phyloP scores from a whole-genome alignment of 1,140 invertebrate species.

The Leptinotarsa texana region DNA sequence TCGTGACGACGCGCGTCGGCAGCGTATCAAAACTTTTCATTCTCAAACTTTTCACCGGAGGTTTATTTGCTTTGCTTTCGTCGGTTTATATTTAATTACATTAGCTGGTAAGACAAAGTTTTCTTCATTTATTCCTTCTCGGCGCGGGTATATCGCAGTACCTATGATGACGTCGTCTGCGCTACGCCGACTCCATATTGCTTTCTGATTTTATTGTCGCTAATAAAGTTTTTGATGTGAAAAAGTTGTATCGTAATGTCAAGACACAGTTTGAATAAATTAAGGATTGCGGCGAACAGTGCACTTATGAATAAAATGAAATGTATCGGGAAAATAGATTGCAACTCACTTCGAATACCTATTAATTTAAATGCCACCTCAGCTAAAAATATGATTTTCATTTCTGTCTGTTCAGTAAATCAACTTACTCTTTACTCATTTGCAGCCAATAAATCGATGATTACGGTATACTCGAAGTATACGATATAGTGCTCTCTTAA shows the following conservation, averaged over 20 bases:
- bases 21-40: constrained; percentile 3
- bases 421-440: too few species aligned
- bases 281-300: not conserved
- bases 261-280: not conserved
- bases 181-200: not conserved
- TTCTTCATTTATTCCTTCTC: not conserved
- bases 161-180: not conserved
- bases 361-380: too few species aligned
- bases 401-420: too few species aligned
- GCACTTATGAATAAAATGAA: not conserved
- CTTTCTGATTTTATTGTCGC: constrained; percentile 4
- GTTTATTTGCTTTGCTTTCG: constrained; percentile 6
- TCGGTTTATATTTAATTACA: constrained; percentile 6
- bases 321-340: not conserved
- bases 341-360: too few species aligned
- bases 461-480: too few species aligned
- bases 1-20: not conserved
- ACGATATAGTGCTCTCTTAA: too few species aligned
- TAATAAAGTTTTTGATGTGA: not conserved
- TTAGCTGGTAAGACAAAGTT: constrained; percentile 5
- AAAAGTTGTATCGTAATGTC: not conserved
- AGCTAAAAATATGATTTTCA: too few species aligned
- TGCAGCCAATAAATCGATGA: too few species aligned
- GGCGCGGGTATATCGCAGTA: not conserved
- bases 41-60: not conserved